Percentiles rank a stretch among this genome's conserved stretches.
Conservation (phyloP, 2,888 invertebrate species). For the Sarcophaga variegata region DNA sequence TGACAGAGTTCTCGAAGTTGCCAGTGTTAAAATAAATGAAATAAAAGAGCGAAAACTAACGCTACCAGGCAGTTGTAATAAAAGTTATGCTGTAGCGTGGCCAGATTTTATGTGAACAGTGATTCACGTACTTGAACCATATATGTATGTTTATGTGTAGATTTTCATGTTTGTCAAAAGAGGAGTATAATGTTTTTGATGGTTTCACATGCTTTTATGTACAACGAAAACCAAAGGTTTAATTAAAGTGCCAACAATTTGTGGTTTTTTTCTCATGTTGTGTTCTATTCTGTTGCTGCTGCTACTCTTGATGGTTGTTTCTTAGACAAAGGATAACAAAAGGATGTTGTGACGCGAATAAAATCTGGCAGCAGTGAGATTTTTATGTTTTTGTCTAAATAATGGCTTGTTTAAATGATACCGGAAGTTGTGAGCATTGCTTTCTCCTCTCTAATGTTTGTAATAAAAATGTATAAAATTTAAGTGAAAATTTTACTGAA, state of each 20-base stretch:
- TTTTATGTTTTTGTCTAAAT: background rate
- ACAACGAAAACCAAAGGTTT: constrained; percentile 57
- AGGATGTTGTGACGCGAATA: background rate
- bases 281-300: constrained; percentile 33
- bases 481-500: too few species aligned
- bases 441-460: background rate
- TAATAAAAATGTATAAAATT: background rate
- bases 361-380: background rate
- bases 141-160: constrained; percentile 8
- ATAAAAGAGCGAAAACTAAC: too few species aligned
- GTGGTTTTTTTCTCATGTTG: constrained; percentile 51
- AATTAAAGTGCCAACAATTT: constrained; percentile 68
- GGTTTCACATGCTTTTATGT: constrained; percentile 62
- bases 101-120: too few species aligned
- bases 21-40: too few species aligned
- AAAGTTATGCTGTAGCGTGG: background rate
- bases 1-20: too few species aligned
- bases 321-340: background rate
- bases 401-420: background rate
- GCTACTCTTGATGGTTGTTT: background rate
- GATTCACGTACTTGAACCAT: background rate
- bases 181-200: constrained; percentile 56
- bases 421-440: background rate
- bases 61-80: too few species aligned
- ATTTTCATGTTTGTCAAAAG: constrained; percentile 60